Evolutionary conservation across 2,113 vertebrate species (phyloP), one percentile per base, ranked within the genome.

Genomic region (Odontesthes bonariensis): DNA sequence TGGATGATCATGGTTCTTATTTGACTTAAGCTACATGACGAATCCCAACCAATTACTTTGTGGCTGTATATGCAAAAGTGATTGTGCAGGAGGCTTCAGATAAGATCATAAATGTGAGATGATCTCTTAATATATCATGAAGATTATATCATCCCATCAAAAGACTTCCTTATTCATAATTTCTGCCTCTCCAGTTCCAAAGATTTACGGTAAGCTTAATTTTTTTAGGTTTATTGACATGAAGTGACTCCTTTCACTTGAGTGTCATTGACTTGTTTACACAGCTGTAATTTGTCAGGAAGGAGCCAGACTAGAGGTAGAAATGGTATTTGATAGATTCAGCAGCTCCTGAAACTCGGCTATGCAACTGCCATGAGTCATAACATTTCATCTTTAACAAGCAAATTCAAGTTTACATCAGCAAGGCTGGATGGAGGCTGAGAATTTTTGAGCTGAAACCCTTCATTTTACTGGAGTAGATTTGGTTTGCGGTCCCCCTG

Each of bases 301-400:
- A 59, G 32, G 51, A 76, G 59, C 64, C 60, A 76, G 44, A 74
- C 86, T n/a, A 8, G 3, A 19, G 46, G 14, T 75, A 31, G 46
- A 84, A 83, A 85, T 66, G 69, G 63, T 27, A 68, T 70, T 63
- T 73, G 23, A 83, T 67, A 12, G 52, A 73, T 82, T 79, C 55
- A 8, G 64, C 77, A 63, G 58, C 57, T 72, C 65, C 67, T 60
- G 53, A 77, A 54, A 82, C 52, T 73, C 67, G 57, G 56, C 76
- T 31, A 58, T 73, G 82, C 75, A 60, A 64, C 61, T 56, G 79
- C 69, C 64, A 60, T 73, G 73, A 87, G 68, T 79, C 82, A 76
- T 22, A 81, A 60, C 74, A 74, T 85, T 71, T 70, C 47, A 53
- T 66, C 46, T 75, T 51, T 62, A 77, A 54, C 61, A 66, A 75